Base-by-base conservation (phyloP, 2,888 invertebrate species). In the Microctonus aethiopoides region DNA sequence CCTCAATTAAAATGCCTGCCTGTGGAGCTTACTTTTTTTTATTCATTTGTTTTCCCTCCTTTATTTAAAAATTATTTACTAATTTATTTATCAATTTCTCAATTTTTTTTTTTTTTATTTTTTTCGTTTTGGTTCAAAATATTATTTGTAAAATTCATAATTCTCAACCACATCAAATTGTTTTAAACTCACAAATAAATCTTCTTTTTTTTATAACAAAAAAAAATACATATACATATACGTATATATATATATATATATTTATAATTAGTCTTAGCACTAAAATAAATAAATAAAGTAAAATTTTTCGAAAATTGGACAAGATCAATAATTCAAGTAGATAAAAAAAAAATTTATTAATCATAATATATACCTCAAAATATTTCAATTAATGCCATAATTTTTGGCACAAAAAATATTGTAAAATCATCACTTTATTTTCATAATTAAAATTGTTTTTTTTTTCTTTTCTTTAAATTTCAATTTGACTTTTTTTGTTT, bases 1-100 rank as follows among this genome's bases (percentile, higher is more conserved):
- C n/a, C n/a, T n/a, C n/a, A 32, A 51, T 36, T 73, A 75, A 72
- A 73, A n/a, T n/a, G 73, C 74, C 76, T 77, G 78, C 75, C 76
- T 73, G 77, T 77, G 77, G 77, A 78, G 77, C 78, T 77, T 76
- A 66, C 60, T 20, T 39, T 72, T 64, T 57, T 52, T 22, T 57
- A 60, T 29, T 29, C 29, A 29, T 39, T 24, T 20, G 56, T 24
- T n/a, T 56, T 65, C 51, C 16, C 39, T 64, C 16, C n/a, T 54
- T 72, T 72, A 64, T 69, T 70, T n/a, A n/a, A n/a, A n/a, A n/a
- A n/a, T n/a, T n/a, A n/a, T n/a, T n/a, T n/a, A n/a, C n/a, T n/a
- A n/a, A n/a, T n/a, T n/a, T n/a, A n/a, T n/a, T n/a, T n/a, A n/a
- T 72, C 72, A 67, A 69, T 69, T 73, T 67, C 67, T 61, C 62